Base-by-base conservation (phyloP, 1,140 invertebrate species). In the Lordiphosa collinella region DNA sequence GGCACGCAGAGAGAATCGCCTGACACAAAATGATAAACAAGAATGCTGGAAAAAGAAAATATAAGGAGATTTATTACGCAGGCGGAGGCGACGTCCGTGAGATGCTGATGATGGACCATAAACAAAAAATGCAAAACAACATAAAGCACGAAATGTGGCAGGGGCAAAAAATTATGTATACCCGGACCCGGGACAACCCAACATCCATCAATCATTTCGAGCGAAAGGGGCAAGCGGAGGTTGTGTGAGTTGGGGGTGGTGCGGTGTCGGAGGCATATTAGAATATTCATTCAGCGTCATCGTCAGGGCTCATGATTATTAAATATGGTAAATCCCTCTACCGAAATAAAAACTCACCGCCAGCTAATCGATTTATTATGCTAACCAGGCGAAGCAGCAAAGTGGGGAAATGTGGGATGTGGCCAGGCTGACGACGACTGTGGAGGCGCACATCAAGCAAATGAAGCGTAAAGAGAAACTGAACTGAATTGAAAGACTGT, bases 1-100 rank as follows among this genome's bases (percentile, higher is more conserved):
- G 60, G 60, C 78, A 84, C 68, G 68, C 47, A 76, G 62, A 48
- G 62, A 53, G 80, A 84, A 78, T 84, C 72, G 78, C 78, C 84
- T 84, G 78, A 84, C 78, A 84, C 54, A 84, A 84, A 84, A 84
- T 84, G 68, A 84, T 84, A 84, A 73, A 84, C 78, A 84, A 84
- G 78, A 82, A 64, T 29, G 22, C 10, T 43, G 22, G 34, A 34
- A 34, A 40, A 11, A 12, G 11, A 29, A 44, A 43, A 41, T 43
- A 43, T 54, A 69, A 70, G 78, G 78, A 84, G 78, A 84, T 84
- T 84, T 84, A 84, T 84, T 84, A 84, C 78, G 78, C 79, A 72
- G 76, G 72, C 71, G 41, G 58, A 63, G 65, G 65, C 55, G 55
- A 57, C 36, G 65, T 56, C 62, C 48, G 50, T 69, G 66, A 70